Conservation (phyloP, 2,888 invertebrate species). For the Drosophila sordidapex region DNA sequence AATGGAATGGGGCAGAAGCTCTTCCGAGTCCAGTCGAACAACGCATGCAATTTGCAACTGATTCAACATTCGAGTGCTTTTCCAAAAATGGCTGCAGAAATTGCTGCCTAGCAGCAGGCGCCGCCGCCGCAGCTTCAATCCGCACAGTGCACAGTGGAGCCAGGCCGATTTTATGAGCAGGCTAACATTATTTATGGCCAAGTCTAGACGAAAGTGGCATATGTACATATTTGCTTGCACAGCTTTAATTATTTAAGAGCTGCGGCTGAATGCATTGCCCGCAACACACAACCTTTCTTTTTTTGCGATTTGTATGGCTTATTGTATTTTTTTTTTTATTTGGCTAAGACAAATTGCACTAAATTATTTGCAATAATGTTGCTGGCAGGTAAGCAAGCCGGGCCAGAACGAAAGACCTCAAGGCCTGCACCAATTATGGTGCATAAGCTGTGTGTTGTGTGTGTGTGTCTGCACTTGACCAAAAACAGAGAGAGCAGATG, state of each 20-base stretch:
- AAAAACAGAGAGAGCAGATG: constrained; percentile 48
- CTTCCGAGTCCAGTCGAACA: constrained; percentile 48
- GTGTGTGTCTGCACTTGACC: constrained; percentile 58
- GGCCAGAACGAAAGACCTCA: constrained; percentile 2
- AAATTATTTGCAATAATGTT: constrained; percentile 75
- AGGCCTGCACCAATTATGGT: constrained; percentile 62
- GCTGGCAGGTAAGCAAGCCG: constrained; percentile 23
- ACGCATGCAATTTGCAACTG: constrained; percentile 77
- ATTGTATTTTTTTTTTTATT: constrained; percentile 52
- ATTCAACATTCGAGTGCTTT: constrained; percentile 71
- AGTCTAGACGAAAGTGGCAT: constrained; percentile 74
- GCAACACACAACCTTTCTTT: constrained; percentile 34
- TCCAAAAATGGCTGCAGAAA: constrained; percentile 44
- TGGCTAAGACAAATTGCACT: constrained; percentile 76
- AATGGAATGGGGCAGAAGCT: too few relatives aligned
- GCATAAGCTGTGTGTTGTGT: constrained; percentile 31
- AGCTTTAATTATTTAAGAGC: constrained; percentile 53
- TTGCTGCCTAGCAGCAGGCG: constrained; percentile 52
- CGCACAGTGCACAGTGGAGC: constrained; percentile 23
- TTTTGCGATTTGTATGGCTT: constrained; percentile 45
- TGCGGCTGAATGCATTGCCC: neutral
- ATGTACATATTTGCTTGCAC: constrained; percentile 32
- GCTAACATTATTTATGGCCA: constrained; percentile 64
- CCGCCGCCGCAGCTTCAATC: constrained; percentile 1
- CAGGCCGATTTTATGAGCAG: constrained; percentile 13